phyloP scores from a whole-genome alignment of 2,888 invertebrate genomes.

The Congeria kusceri region DNA sequence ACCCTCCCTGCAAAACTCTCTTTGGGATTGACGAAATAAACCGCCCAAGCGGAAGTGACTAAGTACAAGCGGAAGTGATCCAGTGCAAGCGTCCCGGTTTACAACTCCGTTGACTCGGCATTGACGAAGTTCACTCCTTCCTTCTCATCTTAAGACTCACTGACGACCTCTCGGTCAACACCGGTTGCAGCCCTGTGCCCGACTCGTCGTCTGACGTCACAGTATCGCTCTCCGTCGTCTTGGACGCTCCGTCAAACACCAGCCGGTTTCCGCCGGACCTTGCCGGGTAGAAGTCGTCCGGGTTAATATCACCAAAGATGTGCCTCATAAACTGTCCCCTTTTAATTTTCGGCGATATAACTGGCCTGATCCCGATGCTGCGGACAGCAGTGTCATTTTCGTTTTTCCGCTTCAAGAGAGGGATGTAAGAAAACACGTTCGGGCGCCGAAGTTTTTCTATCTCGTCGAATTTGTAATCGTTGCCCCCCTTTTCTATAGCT shows the following conservation, averaged over 20 bases:
- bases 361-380: constrained; percentile 47
- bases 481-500: constrained; percentile 12
- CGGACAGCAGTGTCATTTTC: constrained; percentile 6
- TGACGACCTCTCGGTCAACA: constrained; percentile 36
- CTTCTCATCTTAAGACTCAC: constrained; percentile 49
- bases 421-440: constrained; percentile 67
- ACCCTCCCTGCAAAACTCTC: no score
- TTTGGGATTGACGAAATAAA: no score
- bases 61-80: no score
- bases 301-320: constrained; percentile 66
- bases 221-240: not conserved
- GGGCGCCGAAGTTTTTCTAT: constrained; percentile 44
- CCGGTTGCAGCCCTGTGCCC: constrained; percentile 2
- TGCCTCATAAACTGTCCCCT: constrained; percentile 67
- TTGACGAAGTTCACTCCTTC: constrained; percentile 17
- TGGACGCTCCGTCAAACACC: constrained; percentile 11
- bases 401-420: constrained; percentile 44
- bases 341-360: constrained; percentile 48
- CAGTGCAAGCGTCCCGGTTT: no score
- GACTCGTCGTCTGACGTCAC: not conserved
- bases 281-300: constrained; percentile 62
- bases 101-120: not conserved
- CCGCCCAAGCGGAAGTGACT: no score
- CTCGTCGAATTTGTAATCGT: constrained; percentile 33
- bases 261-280: constrained; percentile 10